phyloP scores from a whole-genome alignment of 2,797 vertebrate genomes.

The Carcharodon carcharias region DNA sequence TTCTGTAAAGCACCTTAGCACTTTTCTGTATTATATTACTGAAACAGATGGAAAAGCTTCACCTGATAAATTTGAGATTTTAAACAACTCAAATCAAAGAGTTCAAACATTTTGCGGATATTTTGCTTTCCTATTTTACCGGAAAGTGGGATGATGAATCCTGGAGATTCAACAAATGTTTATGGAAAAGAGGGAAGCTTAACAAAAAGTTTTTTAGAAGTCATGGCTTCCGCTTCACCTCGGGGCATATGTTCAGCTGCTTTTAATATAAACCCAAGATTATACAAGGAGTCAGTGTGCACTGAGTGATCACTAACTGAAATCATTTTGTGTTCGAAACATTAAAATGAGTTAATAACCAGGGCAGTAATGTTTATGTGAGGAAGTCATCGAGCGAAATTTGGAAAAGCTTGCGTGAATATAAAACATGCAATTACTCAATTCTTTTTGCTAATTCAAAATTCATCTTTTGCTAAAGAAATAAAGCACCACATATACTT shows the following conservation, averaged over 20 bases:
- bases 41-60: background rate
- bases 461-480: too few species aligned
- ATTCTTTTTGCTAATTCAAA: too few species aligned
- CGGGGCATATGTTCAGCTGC: background rate
- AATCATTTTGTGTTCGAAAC: background rate
- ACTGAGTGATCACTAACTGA: background rate
- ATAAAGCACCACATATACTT: too few species aligned
- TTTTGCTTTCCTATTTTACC: background rate
- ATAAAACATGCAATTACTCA: background rate
- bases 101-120: background rate
- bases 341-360: background rate
- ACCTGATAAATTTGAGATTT: background rate
- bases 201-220: background rate
- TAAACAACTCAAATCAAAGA: background rate
- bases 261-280: background rate
- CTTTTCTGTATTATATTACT: background rate
- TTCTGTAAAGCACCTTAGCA: background rate
- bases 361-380: background rate
- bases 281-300: background rate
- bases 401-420: background rate
- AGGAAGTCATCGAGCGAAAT: background rate
- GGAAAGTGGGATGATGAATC: background rate
- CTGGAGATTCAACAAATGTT: constrained; percentile 4
- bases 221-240: background rate
- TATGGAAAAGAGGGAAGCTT: background rate